A percentile compares a stretch with the other conserved stretches of the same genome.
Conservation (phyloP, 1,140 invertebrate species). For the Drosophila pruinosa region DNA sequence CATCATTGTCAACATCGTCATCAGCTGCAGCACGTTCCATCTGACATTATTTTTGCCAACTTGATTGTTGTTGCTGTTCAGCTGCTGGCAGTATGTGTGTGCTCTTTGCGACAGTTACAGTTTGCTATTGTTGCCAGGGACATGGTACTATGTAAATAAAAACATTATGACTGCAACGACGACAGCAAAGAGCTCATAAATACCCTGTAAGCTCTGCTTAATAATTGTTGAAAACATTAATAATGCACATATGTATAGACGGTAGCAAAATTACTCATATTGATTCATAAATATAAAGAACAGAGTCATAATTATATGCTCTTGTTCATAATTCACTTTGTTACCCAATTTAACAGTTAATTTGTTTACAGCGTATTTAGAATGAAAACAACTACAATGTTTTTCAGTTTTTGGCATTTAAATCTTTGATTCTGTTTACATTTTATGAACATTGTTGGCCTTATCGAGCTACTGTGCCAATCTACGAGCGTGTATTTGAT, state of each 20-base stretch:
- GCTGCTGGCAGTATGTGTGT: too few relatives aligned
- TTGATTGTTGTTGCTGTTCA: not conserved
- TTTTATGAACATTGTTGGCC: constrained; percentile 3
- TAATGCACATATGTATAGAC: too few relatives aligned
- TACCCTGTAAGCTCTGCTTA: not conserved
- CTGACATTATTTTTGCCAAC: constrained; percentile 6
- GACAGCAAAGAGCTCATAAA: not conserved
- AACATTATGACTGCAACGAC: not conserved
- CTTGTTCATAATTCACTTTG: too few relatives aligned
- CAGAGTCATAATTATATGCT: too few relatives aligned
- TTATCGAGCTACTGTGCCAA: constrained; percentile 16
- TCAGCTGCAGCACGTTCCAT: constrained; percentile 15
- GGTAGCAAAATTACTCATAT: too few relatives aligned
- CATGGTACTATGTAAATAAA: not conserved
- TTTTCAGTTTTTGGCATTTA: not conserved
- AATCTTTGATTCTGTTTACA: constrained; percentile 7
- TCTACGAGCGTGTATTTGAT: constrained; percentile 5
- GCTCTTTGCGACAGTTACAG: not conserved
- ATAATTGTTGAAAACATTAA: too few relatives aligned
- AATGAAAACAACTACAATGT: not conserved
- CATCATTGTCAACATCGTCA: not conserved
- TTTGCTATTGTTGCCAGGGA: not conserved
- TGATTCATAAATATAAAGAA: too few relatives aligned
- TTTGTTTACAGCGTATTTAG: not conserved
- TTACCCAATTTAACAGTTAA: not conserved